Percentiles rank a stretch among this genome's conserved stretches.
Evolutionary conservation across 2,888 invertebrate species (phyloP).

Genomic region (Willowsia nigromaculata): DNA sequence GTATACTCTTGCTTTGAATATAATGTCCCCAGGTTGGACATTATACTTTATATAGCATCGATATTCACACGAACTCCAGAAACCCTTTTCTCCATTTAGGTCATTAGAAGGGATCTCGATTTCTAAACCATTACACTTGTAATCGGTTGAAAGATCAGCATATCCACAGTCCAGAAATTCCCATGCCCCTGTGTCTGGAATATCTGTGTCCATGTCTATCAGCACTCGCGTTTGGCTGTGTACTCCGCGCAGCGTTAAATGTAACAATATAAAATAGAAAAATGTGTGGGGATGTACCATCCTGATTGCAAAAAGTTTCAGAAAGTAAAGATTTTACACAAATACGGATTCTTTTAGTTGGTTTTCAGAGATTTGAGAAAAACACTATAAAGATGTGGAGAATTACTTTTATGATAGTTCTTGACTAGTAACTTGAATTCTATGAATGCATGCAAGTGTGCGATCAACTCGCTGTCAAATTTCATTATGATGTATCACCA

Average conservation of each 20-base stretch:
- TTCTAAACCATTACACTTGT: neutral
- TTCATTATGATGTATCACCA: too few species aligned
- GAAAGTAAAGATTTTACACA: too few species aligned
- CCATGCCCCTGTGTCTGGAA: neutral
- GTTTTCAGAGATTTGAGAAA: too few species aligned
- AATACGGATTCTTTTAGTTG: too few species aligned
- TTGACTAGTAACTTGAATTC: too few species aligned
- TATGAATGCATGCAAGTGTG: too few species aligned
- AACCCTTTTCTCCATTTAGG: constrained; percentile 33
- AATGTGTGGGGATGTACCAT: neutral
- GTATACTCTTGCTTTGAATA: neutral
- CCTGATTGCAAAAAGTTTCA: too few species aligned
- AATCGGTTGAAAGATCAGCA: neutral
- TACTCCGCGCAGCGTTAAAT: neutral
- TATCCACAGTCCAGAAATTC: neutral
- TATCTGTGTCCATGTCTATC: neutral
- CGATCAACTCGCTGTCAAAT: too few species aligned
- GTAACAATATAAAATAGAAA: neutral
- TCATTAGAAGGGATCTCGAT: neutral
- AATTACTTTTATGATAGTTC: too few species aligned
- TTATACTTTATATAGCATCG: neutral
- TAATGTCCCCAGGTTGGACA: neutral
- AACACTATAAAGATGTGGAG: too few species aligned
- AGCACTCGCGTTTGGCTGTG: neutral
- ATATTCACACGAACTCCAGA: constrained; percentile 21